These are phyloP conservation scores for Dryoscopus gambensis DNA, from an alignment of 2,113 vertebrate genomes.

Conservation along the genomic window DNA sequence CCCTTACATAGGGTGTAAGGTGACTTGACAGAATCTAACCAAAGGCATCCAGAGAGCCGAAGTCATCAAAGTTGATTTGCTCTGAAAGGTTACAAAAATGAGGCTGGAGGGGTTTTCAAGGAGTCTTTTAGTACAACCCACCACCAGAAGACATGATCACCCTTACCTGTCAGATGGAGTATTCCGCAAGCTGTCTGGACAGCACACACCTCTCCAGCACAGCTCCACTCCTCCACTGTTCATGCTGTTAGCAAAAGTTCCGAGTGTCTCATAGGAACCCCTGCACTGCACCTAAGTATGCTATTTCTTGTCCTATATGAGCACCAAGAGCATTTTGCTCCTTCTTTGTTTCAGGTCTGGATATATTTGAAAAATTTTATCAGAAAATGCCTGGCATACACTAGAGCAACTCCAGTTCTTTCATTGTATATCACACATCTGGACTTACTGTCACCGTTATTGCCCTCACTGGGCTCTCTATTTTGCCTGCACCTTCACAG, in stretches of 20 bases:
- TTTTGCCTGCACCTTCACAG: neutral
- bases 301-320: neutral
- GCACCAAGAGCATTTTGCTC: neutral
- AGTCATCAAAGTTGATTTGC: neutral
- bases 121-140: neutral
- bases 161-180: neutral
- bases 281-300: neutral
- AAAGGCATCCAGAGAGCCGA: neutral
- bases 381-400: neutral
- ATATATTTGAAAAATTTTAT: neutral
- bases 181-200: neutral
- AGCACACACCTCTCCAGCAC: neutral
- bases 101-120: neutral
- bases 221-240: neutral
- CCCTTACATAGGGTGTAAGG: neutral
- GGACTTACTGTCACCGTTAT: neutral
- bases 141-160: accelerated
- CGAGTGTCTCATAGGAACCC: neutral
- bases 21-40: neutral
- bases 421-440: neutral
- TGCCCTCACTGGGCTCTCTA: neutral
- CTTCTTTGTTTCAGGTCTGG: neutral
- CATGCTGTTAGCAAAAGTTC: neutral
- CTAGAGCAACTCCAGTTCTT: neutral
- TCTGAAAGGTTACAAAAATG: neutral